Percentiles rank a stretch among this genome's conserved stretches.
Conservation (phyloP, 1,140 invertebrate species). For the Trichoplusia ni region DNA sequence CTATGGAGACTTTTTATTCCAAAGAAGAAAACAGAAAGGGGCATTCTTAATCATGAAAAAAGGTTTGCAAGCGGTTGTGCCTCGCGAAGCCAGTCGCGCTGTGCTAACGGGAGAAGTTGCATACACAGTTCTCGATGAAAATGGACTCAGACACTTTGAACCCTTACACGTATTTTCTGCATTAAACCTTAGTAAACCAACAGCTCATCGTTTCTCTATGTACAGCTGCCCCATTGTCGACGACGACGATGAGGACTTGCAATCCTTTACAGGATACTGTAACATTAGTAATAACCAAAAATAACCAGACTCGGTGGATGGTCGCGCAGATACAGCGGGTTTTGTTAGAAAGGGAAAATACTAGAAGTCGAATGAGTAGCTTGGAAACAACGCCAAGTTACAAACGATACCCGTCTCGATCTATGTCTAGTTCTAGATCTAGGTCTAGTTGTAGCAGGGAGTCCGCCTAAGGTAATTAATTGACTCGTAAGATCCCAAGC, state of each 20-base stretch:
- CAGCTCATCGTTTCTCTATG: slow-evolving; percentile 85
- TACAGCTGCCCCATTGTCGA: slow-evolving; percentile 84
- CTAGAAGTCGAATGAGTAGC: slow-evolving; percentile 64
- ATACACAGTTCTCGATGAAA: slow-evolving; percentile 89
- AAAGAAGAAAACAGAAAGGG: slow-evolving; percentile 82
- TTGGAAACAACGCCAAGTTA: slow-evolving; percentile 76
- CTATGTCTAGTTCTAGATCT: slow-evolving; percentile 70
- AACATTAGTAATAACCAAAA: slow-evolving; percentile 74
- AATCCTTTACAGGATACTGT: slow-evolving; percentile 73
- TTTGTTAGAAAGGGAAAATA: slow-evolving; percentile 69
- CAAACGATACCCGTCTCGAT: slow-evolving; percentile 67
- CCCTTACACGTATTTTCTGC: slow-evolving; percentile 88
- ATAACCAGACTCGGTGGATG: slow-evolving; percentile 74
- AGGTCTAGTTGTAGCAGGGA: slow-evolving; percentile 73
- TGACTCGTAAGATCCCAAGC: not conserved
- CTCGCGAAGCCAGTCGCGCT: slow-evolving; percentile 86
- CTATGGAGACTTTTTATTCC: slow-evolving; percentile 88
- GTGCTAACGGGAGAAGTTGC: slow-evolving; percentile 89
- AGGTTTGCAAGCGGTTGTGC: slow-evolving; percentile 89
- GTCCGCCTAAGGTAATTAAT: slow-evolving; percentile 73
- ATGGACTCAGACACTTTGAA: slow-evolving; percentile 89
- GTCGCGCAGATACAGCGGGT: slow-evolving; percentile 68
- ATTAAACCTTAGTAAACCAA: slow-evolving; percentile 84
- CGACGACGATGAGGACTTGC: slow-evolving; percentile 79
- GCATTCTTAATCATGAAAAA: slow-evolving; percentile 89